phyloP scores from a whole-genome alignment of 2,797 vertebrate species.

The Heliangelus exortis region DNA sequence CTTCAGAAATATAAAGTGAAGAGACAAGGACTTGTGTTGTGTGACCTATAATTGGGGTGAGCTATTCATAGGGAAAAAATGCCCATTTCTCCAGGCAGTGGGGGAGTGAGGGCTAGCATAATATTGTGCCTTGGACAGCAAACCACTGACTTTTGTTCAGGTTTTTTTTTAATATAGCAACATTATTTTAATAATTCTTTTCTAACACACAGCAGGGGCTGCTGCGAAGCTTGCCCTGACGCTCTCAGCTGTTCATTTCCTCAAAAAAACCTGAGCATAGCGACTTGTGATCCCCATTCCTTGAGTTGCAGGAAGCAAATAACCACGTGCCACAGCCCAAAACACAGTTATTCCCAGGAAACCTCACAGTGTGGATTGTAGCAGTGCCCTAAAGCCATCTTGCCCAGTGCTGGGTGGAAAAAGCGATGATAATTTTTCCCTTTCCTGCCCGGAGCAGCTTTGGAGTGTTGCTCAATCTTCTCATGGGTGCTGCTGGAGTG shows the following conservation, averaged over 20 bases:
- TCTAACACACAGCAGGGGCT: rapidly evolving
- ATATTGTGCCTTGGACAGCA: background rate
- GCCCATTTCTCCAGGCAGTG: background rate
- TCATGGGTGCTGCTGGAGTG: background rate
- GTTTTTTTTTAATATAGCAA: background rate
- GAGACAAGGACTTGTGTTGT: background rate
- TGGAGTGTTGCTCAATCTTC: background rate
- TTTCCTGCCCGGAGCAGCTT: background rate
- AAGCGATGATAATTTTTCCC: background rate
- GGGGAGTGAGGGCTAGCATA: background rate
- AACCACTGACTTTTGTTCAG: background rate
- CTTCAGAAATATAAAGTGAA: rapidly evolving
- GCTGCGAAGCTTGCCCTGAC: background rate
- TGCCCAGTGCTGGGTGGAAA: rapidly evolving
- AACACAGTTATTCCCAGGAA: background rate
- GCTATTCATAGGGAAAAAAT: background rate
- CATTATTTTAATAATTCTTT: background rate
- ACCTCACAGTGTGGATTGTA: rapidly evolving
- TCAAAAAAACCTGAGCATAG: background rate
- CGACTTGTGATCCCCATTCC: rapidly evolving
- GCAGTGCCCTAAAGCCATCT: background rate
- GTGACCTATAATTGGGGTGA: background rate
- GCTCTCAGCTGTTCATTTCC: rapidly evolving
- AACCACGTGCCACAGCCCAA: rapidly evolving
- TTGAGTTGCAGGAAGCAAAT: background rate